Evolutionary conservation across 2,888 invertebrate species (phyloP).

Genomic region (Ochropacha duplaris): DNA sequence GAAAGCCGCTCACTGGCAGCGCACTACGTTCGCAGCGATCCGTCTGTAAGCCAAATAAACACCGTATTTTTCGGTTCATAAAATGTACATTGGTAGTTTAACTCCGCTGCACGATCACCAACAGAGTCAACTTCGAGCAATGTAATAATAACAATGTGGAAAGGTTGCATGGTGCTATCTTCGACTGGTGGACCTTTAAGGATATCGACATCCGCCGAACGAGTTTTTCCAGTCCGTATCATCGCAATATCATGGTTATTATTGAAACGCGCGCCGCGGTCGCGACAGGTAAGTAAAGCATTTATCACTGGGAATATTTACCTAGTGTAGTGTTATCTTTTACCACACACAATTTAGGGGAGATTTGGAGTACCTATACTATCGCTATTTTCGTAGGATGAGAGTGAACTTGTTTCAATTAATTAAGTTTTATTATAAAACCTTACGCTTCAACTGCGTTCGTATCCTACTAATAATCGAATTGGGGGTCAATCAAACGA

Average conservation of each 20-base stretch:
- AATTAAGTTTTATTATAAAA: background rate
- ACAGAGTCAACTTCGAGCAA: slow-evolving; percentile 22
- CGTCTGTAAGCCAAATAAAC: slow-evolving; percentile 46
- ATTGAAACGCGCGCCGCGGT: slow-evolving; percentile 78
- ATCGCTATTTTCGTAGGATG: slow-evolving; percentile 33
- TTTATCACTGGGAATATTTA: slow-evolving; percentile 78
- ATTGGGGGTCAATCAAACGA: background rate
- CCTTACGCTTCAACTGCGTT: background rate
- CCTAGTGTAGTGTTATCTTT: slow-evolving; percentile 56
- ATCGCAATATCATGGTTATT: slow-evolving; percentile 83
- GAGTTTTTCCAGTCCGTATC: slow-evolving; percentile 83
- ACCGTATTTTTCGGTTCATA: slow-evolving; percentile 20
- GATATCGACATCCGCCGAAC: slow-evolving; percentile 81
- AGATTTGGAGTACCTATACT: slow-evolving; percentile 48
- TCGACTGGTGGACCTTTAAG: slow-evolving; percentile 66
- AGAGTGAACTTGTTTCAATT: slow-evolving; percentile 16
- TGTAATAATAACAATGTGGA: slow-evolving; percentile 30
- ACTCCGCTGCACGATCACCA: background rate
- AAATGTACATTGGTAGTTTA: slow-evolving; percentile 42
- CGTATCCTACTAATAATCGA: background rate
- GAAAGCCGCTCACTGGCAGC: slow-evolving; percentile 77
- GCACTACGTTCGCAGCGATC: slow-evolving; percentile 57
- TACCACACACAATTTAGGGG: slow-evolving; percentile 51
- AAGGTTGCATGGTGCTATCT: slow-evolving; percentile 28
- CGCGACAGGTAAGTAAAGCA: slow-evolving; percentile 80